Conservation (phyloP, 2,888 invertebrate species). For the Hirtodrosophila histrioides region DNA sequence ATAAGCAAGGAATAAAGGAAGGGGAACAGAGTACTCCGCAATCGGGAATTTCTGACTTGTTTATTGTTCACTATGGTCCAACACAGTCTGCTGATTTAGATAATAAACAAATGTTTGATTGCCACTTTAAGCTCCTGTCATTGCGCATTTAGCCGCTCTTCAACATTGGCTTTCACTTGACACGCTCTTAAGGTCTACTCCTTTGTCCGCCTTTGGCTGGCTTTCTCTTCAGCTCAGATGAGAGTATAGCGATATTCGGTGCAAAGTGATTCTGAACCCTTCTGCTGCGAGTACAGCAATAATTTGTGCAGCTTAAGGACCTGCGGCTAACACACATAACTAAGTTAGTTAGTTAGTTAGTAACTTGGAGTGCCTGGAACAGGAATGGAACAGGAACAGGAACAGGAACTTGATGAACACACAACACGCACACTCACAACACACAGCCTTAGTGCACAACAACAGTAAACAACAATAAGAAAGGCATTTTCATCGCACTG, state of each 20-base stretch:
- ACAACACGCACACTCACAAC: conserved; percentile 40
- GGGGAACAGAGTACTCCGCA: too few relatives aligned
- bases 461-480: conserved; percentile 16
- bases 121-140: conserved; percentile 5
- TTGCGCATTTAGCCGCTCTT: conserved; percentile 3
- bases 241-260: too few relatives aligned
- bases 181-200: conserved; percentile 2
- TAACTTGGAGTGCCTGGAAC: conserved; percentile 10
- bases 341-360: conserved; percentile 40
- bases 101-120: too few relatives aligned
- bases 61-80: too few relatives aligned
- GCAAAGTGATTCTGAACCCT: conserved; percentile 12
- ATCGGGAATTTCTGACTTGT: too few relatives aligned
- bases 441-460: conserved; percentile 8
- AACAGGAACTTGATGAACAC: conserved; percentile 44
- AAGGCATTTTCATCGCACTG: conserved; percentile 34
- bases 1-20: too few relatives aligned
- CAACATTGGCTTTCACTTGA: conserved; percentile 13
- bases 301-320: conserved; percentile 12
- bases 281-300: background rate
- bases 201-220: conserved; percentile 9
- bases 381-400: conserved; percentile 10
- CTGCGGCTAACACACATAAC: conserved; percentile 28
- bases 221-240: too few relatives aligned
- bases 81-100: too few relatives aligned